Base-by-base conservation (phyloP, 1,140 invertebrate genomes). In the Saccostrea cuccullata region DNA sequence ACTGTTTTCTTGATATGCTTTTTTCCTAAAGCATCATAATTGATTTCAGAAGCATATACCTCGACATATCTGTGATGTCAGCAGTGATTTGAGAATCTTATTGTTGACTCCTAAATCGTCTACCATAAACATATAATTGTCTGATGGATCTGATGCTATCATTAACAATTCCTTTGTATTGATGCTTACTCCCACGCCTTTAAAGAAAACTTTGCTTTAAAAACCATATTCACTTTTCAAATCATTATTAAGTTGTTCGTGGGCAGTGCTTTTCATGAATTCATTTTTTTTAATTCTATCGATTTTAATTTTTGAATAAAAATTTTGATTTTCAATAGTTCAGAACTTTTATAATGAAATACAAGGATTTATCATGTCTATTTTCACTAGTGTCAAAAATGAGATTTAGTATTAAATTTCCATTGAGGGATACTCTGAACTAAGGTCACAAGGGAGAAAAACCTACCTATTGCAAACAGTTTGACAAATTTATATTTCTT, bases 171-270 rank as follows among this genome's bases (percentile, higher is more conserved):
- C 86, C 30, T 82, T 77, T 77, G 82, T 55, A 26, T 82, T 77
- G 56, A 87, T 87, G 23, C 86, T 87, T 12, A 56, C 73, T 40
- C 86, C 86, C 55, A 87, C 86, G 36, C 86, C 86, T 87, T 40
- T 73, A 73, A n/a, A 30, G 15, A n/a, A 20, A 86, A 64, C 11
- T 9, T 47, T 47, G 47, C 47, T 47, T 47, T 9, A 6, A 47
- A 47, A 47, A 8, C 6, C 47, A 47, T 3, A 47, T 47, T 47
- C 5, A 47, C 47, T 47, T 47, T 9, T 47, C 9, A 47, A 6
- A 8, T 47, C 47, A 47, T 47, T 0, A 47, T 47, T 8, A 8
- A 8, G 6, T 47, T 47, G 47, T 47, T 47, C 1, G 5, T 47
- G 47, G 47, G 47, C 47, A 47, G 47, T 47, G 47, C 47, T 47